Percentiles rank a stretch among this genome's conserved stretches.
These are phyloP conservation scores for Phaethornis superciliosus DNA, from an alignment of 2,113 vertebrate genomes.

Conservation along the genomic window DNA sequence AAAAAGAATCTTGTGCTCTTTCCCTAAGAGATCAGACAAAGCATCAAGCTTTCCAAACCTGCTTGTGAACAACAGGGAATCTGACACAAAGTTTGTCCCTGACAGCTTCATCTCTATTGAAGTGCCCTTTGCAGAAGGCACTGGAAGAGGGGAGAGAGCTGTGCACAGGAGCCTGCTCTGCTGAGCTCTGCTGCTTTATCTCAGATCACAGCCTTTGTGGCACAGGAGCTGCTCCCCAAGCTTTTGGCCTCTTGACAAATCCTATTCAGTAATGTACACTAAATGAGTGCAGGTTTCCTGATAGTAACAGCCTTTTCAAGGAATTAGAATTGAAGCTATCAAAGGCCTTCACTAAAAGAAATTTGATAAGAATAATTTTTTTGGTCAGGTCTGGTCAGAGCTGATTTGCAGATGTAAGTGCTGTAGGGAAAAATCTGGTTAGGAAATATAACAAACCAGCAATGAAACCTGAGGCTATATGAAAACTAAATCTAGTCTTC, in stretches of 20 bases:
- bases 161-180: accelerated
- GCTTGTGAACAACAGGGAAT: background rate
- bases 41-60: background rate
- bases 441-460: background rate
- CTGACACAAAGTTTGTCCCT: background rate
- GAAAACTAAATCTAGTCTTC: background rate
- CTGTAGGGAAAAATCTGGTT: background rate
- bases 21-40: background rate
- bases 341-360: slow-evolving; percentile 31
- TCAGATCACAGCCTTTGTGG: background rate
- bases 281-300: slow-evolving; percentile 32
- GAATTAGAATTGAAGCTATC: slow-evolving; percentile 27
- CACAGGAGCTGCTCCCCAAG: background rate
- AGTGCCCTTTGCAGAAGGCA: background rate
- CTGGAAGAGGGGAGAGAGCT: background rate
- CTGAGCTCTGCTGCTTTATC: background rate
- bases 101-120: background rate
- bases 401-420: slow-evolving; percentile 2
- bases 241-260: slow-evolving; percentile 42
- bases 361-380: slow-evolving; percentile 54
- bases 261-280: background rate
- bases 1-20: background rate
- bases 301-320: slow-evolving; percentile 40
- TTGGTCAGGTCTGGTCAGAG: slow-evolving; percentile 5
- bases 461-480: background rate